Evolutionary conservation across 64 coral and sea anemone genomes (phyloP), one percentile per base, ranked within the genome.

Genomic region (Montipora capricornis): DNA sequence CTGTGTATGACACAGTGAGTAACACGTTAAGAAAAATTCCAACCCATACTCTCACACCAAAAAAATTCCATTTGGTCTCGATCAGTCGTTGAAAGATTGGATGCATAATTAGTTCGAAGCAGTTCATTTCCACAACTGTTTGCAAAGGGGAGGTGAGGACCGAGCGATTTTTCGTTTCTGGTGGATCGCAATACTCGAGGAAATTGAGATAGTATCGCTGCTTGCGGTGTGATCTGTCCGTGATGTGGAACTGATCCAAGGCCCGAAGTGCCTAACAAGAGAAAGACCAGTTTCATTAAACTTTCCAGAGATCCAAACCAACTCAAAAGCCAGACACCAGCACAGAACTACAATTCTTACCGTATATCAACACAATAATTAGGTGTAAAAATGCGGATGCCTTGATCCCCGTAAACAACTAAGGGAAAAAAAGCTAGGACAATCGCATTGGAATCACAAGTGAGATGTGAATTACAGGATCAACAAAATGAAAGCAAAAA

Each of bases 171-270:
- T 85, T 50, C 5, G 82, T 70, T 15, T 85, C 64, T 12, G 70
- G 76, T 44, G 70, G 76, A 70, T 90, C 86, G 68, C 59, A 74
- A 13, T 91, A 75, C 58, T 97, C 92, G 6, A 97, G 83, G 68
- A 88, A 97, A 16, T 90, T 95, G 12, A 97, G 83, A 58, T 97
- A 97, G 47, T 91, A 97, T 49, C 90, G 86, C 64, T 97, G 89
- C 22, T 97, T 97, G 19, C 79, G 95, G 51, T 95, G 89, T 3
- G 93, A 79, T 92, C 95, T 91, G 79, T 96, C 95, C 8, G 87
- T 83, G 20, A 80, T 78, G 70, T 96, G 91, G 48, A 96, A 93
- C 61, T 96, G 91, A 16, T 96, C 91, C 70, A 96, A 68, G 6
- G 95, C 95, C 71, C 92, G 79, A 46, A 96, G 91, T 0, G 95